A percentile compares a stretch with the other conserved stretches of the same genome.
These are phyloP conservation scores for Melanotaenia pygmaea DNA, from an alignment of 2,797 vertebrate genomes.

Conservation along the genomic window DNA sequence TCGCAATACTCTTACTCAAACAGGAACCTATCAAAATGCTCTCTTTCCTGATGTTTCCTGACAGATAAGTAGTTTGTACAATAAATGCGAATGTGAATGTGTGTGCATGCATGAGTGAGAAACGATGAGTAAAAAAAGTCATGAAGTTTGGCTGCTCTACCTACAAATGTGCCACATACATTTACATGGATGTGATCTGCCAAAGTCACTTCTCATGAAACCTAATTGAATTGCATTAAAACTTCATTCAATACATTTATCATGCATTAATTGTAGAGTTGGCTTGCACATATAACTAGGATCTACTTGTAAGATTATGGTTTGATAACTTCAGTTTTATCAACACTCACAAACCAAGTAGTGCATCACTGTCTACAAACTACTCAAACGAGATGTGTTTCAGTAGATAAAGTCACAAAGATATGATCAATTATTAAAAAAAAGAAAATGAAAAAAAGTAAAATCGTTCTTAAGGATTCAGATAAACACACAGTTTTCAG, in stretches of 20 bases:
- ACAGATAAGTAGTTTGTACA: conserved; percentile 65
- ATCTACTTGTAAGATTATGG: conserved; percentile 14
- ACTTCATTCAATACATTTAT: not conserved
- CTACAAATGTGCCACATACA: not conserved
- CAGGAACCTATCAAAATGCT: conserved; percentile 66
- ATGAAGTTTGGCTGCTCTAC: not conserved
- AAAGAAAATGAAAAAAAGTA: no score
- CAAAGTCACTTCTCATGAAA: not conserved
- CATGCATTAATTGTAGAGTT: not conserved
- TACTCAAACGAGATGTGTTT: not conserved
- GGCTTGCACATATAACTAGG: conserved; percentile 6
- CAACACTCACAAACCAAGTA: not conserved
- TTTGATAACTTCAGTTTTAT: not conserved
- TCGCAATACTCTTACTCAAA: conserved; percentile 32
- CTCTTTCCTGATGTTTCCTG: conserved; percentile 73
- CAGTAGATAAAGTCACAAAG: not conserved
- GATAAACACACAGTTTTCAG: conserved; percentile 21
- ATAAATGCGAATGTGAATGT: conserved; percentile 3
- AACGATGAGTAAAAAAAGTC: not conserved
- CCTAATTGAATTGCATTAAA: not conserved
- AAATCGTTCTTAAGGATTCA: not conserved
- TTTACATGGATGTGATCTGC: not conserved
- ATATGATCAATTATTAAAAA: not conserved
- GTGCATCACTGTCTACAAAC: not conserved
- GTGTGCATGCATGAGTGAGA: not conserved